Percentiles rank a stretch among this genome's conserved stretches.
Evolutionary conservation across 1,140 invertebrate genomes (phyloP).

Genomic region (Conus ventricosus): DNA sequence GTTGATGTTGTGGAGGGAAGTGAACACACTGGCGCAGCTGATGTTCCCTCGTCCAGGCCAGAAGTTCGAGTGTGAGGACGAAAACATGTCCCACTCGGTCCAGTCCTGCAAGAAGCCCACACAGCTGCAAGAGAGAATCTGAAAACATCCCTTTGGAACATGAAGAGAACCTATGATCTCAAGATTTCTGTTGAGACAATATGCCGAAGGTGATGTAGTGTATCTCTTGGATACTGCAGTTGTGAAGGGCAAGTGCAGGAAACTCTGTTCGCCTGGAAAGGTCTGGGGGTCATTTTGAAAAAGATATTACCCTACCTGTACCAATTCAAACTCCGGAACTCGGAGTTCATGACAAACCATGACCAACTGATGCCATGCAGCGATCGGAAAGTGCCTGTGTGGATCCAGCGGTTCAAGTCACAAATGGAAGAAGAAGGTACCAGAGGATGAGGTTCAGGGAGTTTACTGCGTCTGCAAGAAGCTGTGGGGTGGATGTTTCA

Average conservation of each 20-base stretch:
- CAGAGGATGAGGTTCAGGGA: not conserved
- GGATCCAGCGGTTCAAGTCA: not conserved
- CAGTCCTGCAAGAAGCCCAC: not conserved
- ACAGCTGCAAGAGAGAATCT: not conserved
- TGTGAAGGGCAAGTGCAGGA: not conserved
- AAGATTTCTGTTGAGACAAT: not conserved
- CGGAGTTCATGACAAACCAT: not conserved
- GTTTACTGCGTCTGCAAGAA: no score
- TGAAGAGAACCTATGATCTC: conserved; percentile 15
- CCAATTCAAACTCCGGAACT: not conserved
- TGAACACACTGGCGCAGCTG: conserved; percentile 13
- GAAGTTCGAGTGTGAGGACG: no score
- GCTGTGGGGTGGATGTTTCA: not conserved
- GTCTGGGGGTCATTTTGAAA: not conserved
- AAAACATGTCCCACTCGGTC: not conserved
- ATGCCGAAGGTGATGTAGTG: not conserved
- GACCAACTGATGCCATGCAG: not conserved
- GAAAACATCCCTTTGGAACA: not conserved
- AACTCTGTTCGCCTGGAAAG: not conserved
- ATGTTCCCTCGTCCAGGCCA: not conserved
- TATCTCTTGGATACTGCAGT: not conserved
- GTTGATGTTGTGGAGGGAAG: conserved; percentile 47
- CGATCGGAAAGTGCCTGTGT: not conserved
- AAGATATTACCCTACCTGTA: not conserved
- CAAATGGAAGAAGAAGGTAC: not conserved